These are phyloP conservation scores for Xestia xanthographa DNA, from an alignment of 2,888 invertebrate genomes.

Conservation along the genomic window DNA sequence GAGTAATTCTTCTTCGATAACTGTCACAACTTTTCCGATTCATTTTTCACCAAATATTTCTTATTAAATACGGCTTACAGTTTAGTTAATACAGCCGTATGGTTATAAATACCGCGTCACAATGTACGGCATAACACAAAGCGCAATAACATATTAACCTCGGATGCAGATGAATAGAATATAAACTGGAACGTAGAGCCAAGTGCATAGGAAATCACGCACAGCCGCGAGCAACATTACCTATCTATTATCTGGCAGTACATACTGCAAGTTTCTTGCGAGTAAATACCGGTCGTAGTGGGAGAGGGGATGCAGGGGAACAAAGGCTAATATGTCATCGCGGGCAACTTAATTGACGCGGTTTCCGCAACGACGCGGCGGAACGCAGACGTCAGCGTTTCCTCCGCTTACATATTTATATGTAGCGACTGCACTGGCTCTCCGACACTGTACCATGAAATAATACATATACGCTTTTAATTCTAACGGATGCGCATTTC, in stretches of 20 bases:
- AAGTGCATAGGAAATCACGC: constrained; percentile 69
- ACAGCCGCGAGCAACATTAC: constrained; percentile 66
- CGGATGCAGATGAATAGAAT: constrained; percentile 62
- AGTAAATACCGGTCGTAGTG: constrained; percentile 79
- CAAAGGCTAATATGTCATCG: constrained; percentile 90
- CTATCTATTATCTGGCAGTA: constrained; percentile 69
- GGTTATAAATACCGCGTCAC: constrained; percentile 12
- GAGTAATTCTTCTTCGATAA: constrained; percentile 21
- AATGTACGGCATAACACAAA: constrained; percentile 41
- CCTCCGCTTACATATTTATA: constrained; percentile 88
- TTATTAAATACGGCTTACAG: not conserved
- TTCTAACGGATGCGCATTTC: constrained; percentile 54
- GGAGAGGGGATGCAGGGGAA: constrained; percentile 75
- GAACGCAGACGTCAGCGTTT: constrained; percentile 88
- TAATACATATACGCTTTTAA: constrained; percentile 72
- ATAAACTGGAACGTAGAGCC: constrained; percentile 60
- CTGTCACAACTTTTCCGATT: constrained; percentile 24
- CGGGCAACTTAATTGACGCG: constrained; percentile 89
- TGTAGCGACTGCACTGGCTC: constrained; percentile 72
- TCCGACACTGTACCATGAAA: constrained; percentile 63
- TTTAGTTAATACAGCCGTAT: not conserved
- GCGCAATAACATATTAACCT: constrained; percentile 56
- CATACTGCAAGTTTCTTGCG: constrained; percentile 76
- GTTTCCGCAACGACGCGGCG: constrained; percentile 88
- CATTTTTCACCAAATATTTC: not conserved